phyloP scores from a whole-genome alignment of 1,140 invertebrate species.

The Geopemphigus sp. region DNA sequence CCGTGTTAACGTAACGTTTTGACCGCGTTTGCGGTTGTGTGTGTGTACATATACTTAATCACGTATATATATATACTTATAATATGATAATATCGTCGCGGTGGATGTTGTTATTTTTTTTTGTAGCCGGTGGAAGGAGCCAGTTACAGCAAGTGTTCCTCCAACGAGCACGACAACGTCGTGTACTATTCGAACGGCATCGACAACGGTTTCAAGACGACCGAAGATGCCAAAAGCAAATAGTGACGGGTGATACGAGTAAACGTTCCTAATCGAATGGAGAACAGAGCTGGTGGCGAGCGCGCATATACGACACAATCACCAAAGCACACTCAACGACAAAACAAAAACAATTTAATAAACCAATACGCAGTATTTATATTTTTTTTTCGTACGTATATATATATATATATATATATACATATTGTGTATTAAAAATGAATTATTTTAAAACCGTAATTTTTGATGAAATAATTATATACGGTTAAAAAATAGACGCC shows the following conservation, averaged over 20 bases:
- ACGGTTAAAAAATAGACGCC: too few relatives aligned
- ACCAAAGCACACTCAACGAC: conserved; percentile 23
- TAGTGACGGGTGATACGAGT: conserved; percentile 16
- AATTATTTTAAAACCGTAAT: too few relatives aligned
- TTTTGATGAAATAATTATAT: too few relatives aligned
- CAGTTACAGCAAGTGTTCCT: conserved; percentile 57
- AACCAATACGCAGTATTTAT: background rate
- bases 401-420: background rate
- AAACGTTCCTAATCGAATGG: conserved; percentile 28
- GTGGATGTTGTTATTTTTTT: conserved; percentile 15
- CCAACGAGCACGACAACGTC: conserved; percentile 62
- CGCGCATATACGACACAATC: conserved; percentile 21
- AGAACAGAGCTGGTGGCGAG: background rate
- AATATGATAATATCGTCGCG: background rate
- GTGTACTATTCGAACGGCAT: conserved; percentile 66
- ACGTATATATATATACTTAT: background rate
- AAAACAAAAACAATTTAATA: background rate
- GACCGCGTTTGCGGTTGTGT: too few relatives aligned
- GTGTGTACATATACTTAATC: too few relatives aligned
- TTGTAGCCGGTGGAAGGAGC: conserved; percentile 50
- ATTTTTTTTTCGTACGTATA: background rate
- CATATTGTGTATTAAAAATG: too few relatives aligned
- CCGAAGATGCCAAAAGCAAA: conserved; percentile 47
- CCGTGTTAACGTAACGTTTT: too few relatives aligned
- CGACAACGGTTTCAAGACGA: conserved; percentile 63